Evolutionary conservation across 2,113 vertebrate species (phyloP).

Genomic region (Amphilophus citrinellus): DNA sequence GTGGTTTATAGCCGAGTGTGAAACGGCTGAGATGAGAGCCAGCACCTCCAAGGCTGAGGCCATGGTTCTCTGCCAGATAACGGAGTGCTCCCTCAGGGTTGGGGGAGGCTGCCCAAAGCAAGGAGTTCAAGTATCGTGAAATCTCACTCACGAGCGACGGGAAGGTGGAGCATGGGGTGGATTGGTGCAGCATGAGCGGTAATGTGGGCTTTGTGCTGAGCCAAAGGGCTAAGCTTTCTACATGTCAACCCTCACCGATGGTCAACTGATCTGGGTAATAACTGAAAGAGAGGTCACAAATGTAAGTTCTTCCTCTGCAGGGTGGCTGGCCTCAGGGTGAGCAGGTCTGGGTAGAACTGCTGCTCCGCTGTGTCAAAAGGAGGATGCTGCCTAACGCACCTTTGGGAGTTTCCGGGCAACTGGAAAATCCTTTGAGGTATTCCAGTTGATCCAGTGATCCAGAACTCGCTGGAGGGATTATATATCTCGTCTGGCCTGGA

Average conservation of each 20-base stretch:
- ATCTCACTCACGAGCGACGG: background rate
- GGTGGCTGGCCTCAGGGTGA: background rate
- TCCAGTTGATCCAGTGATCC: background rate
- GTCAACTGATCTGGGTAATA: background rate
- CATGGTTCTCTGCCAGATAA: background rate
- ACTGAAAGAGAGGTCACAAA: background rate
- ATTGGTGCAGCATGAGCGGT: background rate
- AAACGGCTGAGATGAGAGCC: background rate
- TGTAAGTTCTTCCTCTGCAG: background rate
- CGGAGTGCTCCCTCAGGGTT: background rate
- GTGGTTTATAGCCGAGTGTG: background rate
- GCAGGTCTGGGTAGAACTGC: too few species aligned
- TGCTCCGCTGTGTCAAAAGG: too few species aligned
- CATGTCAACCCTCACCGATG: background rate
- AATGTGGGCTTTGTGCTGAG: background rate
- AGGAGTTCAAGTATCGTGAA: background rate
- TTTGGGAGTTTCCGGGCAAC: background rate
- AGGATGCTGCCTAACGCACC: background rate
- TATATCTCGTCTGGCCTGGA: background rate
- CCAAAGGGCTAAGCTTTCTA: background rate
- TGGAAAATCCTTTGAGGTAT: background rate
- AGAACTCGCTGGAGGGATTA: background rate
- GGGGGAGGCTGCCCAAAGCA: background rate
- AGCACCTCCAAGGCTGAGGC: background rate
- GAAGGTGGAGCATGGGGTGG: background rate